Percentiles rank a stretch among this genome's conserved stretches.
Conservation (phyloP, 2,113 vertebrate genomes). For the Forbesichthys papilliferus region DNA sequence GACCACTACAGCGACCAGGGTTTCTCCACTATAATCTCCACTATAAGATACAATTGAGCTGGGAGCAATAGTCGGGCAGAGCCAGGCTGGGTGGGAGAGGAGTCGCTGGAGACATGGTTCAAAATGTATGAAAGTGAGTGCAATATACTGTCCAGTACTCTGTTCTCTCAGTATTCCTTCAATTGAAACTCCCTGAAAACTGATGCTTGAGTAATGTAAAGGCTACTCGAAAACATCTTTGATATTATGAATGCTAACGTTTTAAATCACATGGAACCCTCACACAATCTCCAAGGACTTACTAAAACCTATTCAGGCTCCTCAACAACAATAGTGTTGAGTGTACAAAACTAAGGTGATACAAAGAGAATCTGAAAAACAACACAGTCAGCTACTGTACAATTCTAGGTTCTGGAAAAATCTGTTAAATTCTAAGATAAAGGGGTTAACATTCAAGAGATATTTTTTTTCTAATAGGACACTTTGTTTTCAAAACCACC, state of each 20-base stretch:
- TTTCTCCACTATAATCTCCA: no score
- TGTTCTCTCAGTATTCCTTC: conserved; percentile 19
- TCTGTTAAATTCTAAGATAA: conserved; percentile 21
- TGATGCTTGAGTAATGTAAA: conserved; percentile 9
- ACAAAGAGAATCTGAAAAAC: conserved; percentile 27
- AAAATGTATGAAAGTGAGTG: no score
- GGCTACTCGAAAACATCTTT: conserved; percentile 10
- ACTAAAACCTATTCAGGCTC: conserved; percentile 16
- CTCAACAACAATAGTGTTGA: conserved; percentile 19
- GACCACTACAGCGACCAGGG: no score
- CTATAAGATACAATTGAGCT: no score
- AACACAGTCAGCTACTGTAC: conserved; percentile 20
- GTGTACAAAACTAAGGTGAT: not conserved
- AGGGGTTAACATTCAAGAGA: conserved; percentile 12
- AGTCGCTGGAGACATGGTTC: no score
- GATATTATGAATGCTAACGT: conserved; percentile 16
- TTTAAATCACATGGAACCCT: conserved; percentile 7
- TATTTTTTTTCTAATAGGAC: conserved; percentile 10
- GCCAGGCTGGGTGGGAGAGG: no score
- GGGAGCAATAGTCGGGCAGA: no score
- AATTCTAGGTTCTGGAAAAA: conserved; percentile 9
- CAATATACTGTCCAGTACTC: no score
- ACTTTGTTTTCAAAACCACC: conserved; percentile 35
- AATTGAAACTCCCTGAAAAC: conserved; percentile 15
- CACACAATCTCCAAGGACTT: conserved; percentile 32